phyloP scores from a whole-genome alignment of 2,888 invertebrate genomes.

The Apodemia mormo region DNA sequence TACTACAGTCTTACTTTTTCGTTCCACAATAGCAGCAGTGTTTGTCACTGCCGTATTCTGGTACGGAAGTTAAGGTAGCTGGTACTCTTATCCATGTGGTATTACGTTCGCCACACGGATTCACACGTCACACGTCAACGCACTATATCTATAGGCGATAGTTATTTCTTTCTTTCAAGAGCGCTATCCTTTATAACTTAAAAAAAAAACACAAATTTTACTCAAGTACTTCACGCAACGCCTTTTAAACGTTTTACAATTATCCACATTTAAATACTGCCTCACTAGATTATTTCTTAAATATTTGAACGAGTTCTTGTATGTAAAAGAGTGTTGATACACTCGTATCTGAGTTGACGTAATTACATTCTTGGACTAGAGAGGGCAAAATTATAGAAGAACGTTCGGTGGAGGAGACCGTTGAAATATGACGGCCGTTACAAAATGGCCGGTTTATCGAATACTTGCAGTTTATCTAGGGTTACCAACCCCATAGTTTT shows the following conservation, averaged over 20 bases:
- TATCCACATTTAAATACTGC: background rate
- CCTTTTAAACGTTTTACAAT: background rate
- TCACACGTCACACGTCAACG: no score
- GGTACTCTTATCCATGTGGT: background rate
- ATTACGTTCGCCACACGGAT: no score
- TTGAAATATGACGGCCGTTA: constrained; percentile 36
- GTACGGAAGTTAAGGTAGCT: background rate
- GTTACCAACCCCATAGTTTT: constrained; percentile 8
- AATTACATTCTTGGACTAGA: constrained; percentile 46
- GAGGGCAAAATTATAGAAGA: constrained; percentile 34
- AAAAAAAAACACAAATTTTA: background rate
- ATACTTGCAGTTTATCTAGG: constrained; percentile 43
- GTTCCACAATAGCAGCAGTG: no score
- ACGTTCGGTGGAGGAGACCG: constrained; percentile 26
- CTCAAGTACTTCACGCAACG: background rate
- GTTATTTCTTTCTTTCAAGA: background rate
- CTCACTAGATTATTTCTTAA: background rate
- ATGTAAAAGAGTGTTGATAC: constrained; percentile 17
- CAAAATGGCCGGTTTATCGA: constrained; percentile 48
- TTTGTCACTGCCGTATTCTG: no score
- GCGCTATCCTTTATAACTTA: background rate
- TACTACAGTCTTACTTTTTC: no score
- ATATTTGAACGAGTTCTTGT: constrained; percentile 24
- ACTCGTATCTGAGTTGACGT: constrained; percentile 37
- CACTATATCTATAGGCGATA: background rate